Evolutionary conservation across 2,797 vertebrate species (phyloP).

Genomic region (Hippocampus kuda): DNA sequence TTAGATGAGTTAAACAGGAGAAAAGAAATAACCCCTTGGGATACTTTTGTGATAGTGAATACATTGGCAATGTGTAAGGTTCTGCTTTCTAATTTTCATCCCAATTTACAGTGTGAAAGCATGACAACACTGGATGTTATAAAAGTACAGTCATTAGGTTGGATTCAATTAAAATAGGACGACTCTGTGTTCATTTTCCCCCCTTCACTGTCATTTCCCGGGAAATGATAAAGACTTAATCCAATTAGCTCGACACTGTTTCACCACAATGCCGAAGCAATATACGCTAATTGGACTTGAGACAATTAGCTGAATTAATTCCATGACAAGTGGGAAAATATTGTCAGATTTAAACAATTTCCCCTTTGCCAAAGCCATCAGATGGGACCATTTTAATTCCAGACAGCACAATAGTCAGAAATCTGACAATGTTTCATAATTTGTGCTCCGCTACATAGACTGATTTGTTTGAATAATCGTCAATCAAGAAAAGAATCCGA

Average conservation of each 20-base stretch:
- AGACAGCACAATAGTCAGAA: slow-evolving; percentile 41
- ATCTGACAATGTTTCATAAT: slow-evolving; percentile 47
- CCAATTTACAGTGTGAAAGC: slow-evolving; percentile 40
- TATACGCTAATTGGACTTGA: slow-evolving; percentile 76
- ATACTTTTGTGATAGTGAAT: slow-evolving; percentile 24
- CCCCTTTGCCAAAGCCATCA: slow-evolving; percentile 49
- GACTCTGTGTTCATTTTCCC: slow-evolving; percentile 59
- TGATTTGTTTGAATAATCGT: slow-evolving; percentile 24
- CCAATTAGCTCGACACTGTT: slow-evolving; percentile 72
- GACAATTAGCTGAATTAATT: slow-evolving; percentile 78
- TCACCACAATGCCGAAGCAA: slow-evolving; percentile 67
- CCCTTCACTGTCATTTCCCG: slow-evolving; percentile 55
- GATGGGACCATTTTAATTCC: slow-evolving; percentile 56
- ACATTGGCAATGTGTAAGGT: slow-evolving; percentile 34
- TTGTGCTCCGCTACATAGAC: slow-evolving; percentile 45
- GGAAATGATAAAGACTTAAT: slow-evolving; percentile 77
- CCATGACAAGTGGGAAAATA: slow-evolving; percentile 68
- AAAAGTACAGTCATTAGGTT: slow-evolving; percentile 63
- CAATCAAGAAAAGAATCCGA: no score
- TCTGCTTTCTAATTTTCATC: slow-evolving; percentile 32
- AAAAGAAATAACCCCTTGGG: slow-evolving; percentile 12
- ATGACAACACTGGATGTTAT: slow-evolving; percentile 52
- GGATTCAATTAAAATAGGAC: slow-evolving; percentile 65
- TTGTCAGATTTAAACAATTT: slow-evolving; percentile 65
- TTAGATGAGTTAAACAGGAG: slow-evolving; percentile 4